Base-by-base conservation (phyloP, 1,140 invertebrate species). In the Episyrphus balteatus region DNA sequence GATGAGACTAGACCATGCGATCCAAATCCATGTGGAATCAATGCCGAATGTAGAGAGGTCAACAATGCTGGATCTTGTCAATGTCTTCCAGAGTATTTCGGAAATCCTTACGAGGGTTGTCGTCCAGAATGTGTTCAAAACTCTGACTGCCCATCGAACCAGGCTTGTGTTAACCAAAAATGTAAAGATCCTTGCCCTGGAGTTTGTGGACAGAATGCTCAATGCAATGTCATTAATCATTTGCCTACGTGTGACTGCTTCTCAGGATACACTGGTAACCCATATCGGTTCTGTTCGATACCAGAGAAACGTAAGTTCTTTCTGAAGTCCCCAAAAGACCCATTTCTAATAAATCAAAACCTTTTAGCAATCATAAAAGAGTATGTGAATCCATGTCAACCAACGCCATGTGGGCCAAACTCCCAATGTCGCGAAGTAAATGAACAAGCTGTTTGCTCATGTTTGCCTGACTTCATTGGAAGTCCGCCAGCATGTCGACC, bases 171-270 rank as follows among this genome's bases (percentile, higher is more conserved):
- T 5, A 82, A 85, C 59, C 74, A 84, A 53, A 85, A 84, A 70
- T 89, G 87, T 60, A 72, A 74, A 30, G 79, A 89, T 63, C 85
- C 86, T 13, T 90, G 87, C 49, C 74, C 76, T 5, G 83, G 83
- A 37, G 76, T 81, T 2, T 92, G 88, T 70, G 86, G 86, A 9
- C 48, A 68, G n/a, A 76, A 77, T 55, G 79, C 84, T 9, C 54
- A 73, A 36, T 87, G 84, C 57, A 74, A 75, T 55, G 80, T 81
- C 3, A 70, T 82, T 5, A 82, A 81, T 61, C 83, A 87, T 59
- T 78, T 75, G 53, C 81, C 84, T 2, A 81, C 80, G 26, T 88
- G 85, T 52, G 76, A 75, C 40, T 88, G 86, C 65, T 67, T 73
- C 18, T 57, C 68, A 42, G 78, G 77, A 26, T 81, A 76, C 53